Base-by-base conservation (phyloP, 2,113 vertebrate species). In the Odontophorus gujanensis region DNA sequence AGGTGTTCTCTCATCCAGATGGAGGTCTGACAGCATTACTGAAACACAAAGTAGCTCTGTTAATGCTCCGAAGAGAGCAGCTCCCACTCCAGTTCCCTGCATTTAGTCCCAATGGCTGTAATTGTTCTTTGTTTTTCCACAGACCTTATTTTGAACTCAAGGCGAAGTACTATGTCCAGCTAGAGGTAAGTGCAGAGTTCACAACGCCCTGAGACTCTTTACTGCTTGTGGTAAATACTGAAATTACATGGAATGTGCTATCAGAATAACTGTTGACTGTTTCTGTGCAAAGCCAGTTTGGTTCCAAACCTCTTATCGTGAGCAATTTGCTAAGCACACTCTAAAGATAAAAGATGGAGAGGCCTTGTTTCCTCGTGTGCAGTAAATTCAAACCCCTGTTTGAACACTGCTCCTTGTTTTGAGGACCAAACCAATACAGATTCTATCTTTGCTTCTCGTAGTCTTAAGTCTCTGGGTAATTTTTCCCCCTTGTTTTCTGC, bases 81-180 rank as follows among this genome's bases (percentile, higher is more conserved):
- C 66, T 91, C 69, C 77, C 53, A 55, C 12, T 3, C 67, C 45
- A 15, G 24, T 16, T 2, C 14, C n/a, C 51, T 45, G 14, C 20
- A 12, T 30, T 16, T 63, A 16, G 51, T 19, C 22, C 25, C 43
- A 38, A 15, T 55, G 62, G 15, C 38, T 30, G 66, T 87, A 75
- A 13, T 11, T 67, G 22, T 78, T 89, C 77, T 95, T 81, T 89
- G 62, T 92, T 83, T 93, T 67, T 89, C 87, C 45, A 42, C 97
- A 99, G 99, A 96, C 99, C 99, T 72, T 99, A 99, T 96, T 99
- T 99, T 98, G 99, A 99, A 97, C 98, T 99, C 95, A 99, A 99
- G 97, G 99, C 98, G 0, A 99, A 99, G 96, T 99, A 98, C 96
- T 99, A 99, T 8, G 97, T 99, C 45, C 98, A 99, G 51, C 98